Base-by-base conservation (phyloP, 2,888 invertebrate genomes). In the Trichacis sp. region DNA sequence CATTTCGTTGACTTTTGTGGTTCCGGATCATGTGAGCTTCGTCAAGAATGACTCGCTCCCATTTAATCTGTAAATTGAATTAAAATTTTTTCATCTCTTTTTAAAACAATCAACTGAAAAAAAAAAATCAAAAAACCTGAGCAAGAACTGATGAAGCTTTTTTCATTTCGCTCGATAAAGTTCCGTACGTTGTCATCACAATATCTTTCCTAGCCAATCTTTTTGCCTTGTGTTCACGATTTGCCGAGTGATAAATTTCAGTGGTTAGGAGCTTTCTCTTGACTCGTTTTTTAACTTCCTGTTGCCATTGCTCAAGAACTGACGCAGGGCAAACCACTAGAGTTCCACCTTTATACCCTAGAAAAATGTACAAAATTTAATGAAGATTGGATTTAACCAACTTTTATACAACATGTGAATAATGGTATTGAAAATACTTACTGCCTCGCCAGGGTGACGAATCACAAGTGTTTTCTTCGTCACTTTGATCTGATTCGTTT, bases 21-120 rank as follows among this genome's bases (percentile, higher is more conserved):
- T 98, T 98, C 72, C 97, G 90, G 6, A 98, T 93, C 38, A 90
- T 88, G 84, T 98, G 98, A 0, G 94, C 98, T 86, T 98, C 98
- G 85, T 98, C 98, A 17, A 98, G 86, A 63, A 98, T 92, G 1
- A 96, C 88, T 49, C 98, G 88, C 0, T 91, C 88, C 97, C 97
- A 98, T 8, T 87, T 87, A 2, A 98, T 87, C 87, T 88, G 18
- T 14, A 48, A 17, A 40, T 33, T 33, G 2, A 2, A 33, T 33
- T 11, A n/a, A 3, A 33, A 11, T 33, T n/a, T n/a, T n/a, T n/a
- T n/a, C n/a, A n/a, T n/a, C n/a, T n/a, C n/a, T n/a, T n/a, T n/a
- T n/a, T n/a, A n/a, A n/a, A n/a, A n/a, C n/a, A n/a, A n/a, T n/a
- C n/a, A n/a, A n/a, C n/a, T n/a, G n/a, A n/a, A n/a, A n/a, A n/a